Conservation (phyloP, 2,113 vertebrate genomes). For the Chionis minor region DNA sequence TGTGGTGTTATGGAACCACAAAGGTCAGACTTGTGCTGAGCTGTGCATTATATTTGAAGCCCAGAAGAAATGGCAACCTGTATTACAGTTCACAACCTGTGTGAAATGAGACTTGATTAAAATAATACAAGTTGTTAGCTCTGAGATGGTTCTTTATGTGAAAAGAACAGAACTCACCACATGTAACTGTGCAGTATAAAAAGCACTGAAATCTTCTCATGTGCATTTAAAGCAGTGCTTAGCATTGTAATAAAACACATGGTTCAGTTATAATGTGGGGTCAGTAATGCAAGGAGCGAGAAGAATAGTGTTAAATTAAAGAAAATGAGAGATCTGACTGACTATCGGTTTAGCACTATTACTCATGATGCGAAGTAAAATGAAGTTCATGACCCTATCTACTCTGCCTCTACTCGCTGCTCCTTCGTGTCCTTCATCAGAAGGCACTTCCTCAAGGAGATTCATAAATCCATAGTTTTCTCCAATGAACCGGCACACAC, state of each 20-base stretch:
- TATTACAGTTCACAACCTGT: constrained; percentile 25
- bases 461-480: constrained; percentile 35
- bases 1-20: neutral
- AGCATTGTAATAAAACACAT: constrained; percentile 36
- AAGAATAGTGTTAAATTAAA: constrained; percentile 63
- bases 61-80: neutral
- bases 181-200: neutral
- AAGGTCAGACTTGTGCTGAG: constrained; percentile 25
- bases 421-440: constrained; percentile 41
- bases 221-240: constrained; percentile 49
- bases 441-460: constrained; percentile 56
- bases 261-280: constrained; percentile 36
- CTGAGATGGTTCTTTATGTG: constrained; percentile 5
- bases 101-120: constrained; percentile 47
- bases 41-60: neutral
- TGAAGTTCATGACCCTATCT: constrained; percentile 58
- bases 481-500: neutral
- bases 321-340: constrained; percentile 62
- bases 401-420: constrained; percentile 27
- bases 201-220: neutral
- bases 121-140: constrained; percentile 41
- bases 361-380: constrained; percentile 57
- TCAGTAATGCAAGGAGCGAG: constrained; percentile 61
- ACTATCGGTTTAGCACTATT: constrained; percentile 63
- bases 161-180: constrained; percentile 22